Evolutionary conservation across 2,113 vertebrate species (phyloP), one percentile per base, ranked within the genome.

Genomic region (Orthochromis malagaraziensis): DNA sequence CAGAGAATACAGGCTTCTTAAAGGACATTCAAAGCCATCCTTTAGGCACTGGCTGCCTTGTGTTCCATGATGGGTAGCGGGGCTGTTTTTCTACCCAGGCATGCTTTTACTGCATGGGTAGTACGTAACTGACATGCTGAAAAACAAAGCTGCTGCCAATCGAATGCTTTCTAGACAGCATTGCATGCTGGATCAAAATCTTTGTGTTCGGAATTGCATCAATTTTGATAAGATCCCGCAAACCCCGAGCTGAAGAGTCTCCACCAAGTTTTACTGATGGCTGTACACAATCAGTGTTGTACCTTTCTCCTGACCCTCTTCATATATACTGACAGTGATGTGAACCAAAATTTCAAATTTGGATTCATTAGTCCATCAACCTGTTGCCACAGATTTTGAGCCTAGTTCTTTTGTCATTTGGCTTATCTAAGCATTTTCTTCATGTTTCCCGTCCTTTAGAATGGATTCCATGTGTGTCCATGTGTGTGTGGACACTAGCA

Each of bases 91-190:
- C 65, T 70, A 24, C n/a, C 11, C 65, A 24, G 5, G n/a, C 24
- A 70, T 70, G 38, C 38, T 42, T 42, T 70, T 70, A 14, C n/a
- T 70, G 10, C 65, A 70, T 42, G 38, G 63, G 65, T 42, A 42
- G 13, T 73, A 42, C 1, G 2, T 70, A 26, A 73, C 8, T 45
- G 38, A 16, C n/a, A 26, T 45, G 38, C 65, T 45, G 38, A 0
- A 45, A 73, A 45, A 73, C 14, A 16, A 73, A 73, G 13, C 38
- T 73, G 13, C 40, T 10, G 65, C 8, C 35, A 70, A 0, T 70
- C 1, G 1, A 17, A 11, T 26, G 13, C 5, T 45, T 73, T 45
- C 68, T 26, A 73, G 8, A 45, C 14, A 45, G 21, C 4, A 45
- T 45, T 29, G 68, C 21, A 17, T 45, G 21, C 21, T 45, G 40